Base-by-base conservation (phyloP, 2,888 invertebrate species). In the Hydrotaea diabolus region DNA sequence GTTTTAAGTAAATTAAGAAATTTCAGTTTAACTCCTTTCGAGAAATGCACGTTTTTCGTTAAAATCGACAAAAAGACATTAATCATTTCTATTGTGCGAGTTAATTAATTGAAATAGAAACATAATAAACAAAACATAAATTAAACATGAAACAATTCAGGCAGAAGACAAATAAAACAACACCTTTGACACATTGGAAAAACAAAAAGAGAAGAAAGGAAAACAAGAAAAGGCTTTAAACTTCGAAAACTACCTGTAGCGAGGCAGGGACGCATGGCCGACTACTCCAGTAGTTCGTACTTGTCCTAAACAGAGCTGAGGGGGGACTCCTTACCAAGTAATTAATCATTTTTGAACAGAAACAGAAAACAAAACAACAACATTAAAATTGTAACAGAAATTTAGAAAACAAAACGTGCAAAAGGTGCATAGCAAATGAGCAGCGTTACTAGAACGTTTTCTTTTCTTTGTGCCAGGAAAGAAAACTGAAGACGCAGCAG, bases 61-160 rank as follows among this genome's bases (percentile, higher is more conserved):
- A n/a, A n/a, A 31, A 31, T 31, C 7, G 3, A 7, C 7, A 31
- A 72, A 9, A 69, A 17, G 72, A 76, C 81, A 87, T 87, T 87
- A 87, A 87, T 87, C 87, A 87, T 85, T 81, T 69, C 71, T 85
- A 85, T 83, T 85, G 82, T 86, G n/a, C n/a, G 86, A 87, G 86
- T 87, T 77, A 85, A 85, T 86, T 87, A 83, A 85, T 80, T 66
- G 73, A 78, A 80, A 80, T 80, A 64, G 66, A 69, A 83, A 84
- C 86, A 86, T 85, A 83, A 86, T 79, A 83, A 86, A 79, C 79
- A 82, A 84, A 83, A 83, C 79, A 82, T 85, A 79, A 85, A 85
- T 79, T 82, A 82, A 64, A 74, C 69, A 75, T 46, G 11, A 76
- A 75, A 81, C 64, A 81, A 81, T 79, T 73, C 81, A 73, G 64